phyloP scores from a whole-genome alignment of 1,140 invertebrate genomes.

The Penaeus chinensis region DNA sequence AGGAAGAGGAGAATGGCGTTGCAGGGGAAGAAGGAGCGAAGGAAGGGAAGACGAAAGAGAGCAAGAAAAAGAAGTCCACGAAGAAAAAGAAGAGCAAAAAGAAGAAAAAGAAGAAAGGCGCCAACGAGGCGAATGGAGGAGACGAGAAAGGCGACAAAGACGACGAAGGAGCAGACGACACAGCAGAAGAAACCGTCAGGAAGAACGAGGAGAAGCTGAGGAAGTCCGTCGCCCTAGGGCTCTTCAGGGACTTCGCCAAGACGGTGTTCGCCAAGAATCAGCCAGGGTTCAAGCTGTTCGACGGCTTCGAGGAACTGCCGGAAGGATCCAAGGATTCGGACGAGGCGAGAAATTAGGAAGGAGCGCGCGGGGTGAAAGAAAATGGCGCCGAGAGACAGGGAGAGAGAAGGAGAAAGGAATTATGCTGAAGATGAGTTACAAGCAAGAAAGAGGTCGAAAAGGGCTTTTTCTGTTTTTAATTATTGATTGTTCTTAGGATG shows the following conservation, averaged over 20 bases:
- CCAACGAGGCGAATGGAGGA: neutral
- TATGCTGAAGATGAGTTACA: no score
- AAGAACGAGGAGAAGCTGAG: slow-evolving; percentile 22
- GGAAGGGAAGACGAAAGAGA: neutral
- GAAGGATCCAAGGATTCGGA: neutral
- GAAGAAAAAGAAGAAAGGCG: slow-evolving; percentile 23
- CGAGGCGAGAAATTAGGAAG: neutral
- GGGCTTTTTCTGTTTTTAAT: no score
- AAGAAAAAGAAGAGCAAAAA: slow-evolving; percentile 27
- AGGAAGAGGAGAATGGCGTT: slow-evolving; percentile 29
- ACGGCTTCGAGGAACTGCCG: slow-evolving; percentile 10
- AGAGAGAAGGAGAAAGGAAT: no score
- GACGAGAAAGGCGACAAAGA: slow-evolving; percentile 13
- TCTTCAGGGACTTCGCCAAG: slow-evolving; percentile 40
- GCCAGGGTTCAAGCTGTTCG: slow-evolving; percentile 29
- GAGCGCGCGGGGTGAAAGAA: no score
- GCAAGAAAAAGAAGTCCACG: slow-evolving; percentile 14
- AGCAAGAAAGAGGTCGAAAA: no score
- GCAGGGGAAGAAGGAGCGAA: slow-evolving; percentile 3
- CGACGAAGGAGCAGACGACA: neutral
- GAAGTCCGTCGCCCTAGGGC: slow-evolving; percentile 13
- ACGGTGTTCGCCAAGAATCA: slow-evolving; percentile 30
- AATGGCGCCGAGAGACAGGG: neutral
- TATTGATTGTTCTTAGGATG: no score
- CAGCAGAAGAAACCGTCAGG: neutral